Base-by-base conservation (phyloP, 2,888 invertebrate genomes). In the Sinelater perroti region DNA sequence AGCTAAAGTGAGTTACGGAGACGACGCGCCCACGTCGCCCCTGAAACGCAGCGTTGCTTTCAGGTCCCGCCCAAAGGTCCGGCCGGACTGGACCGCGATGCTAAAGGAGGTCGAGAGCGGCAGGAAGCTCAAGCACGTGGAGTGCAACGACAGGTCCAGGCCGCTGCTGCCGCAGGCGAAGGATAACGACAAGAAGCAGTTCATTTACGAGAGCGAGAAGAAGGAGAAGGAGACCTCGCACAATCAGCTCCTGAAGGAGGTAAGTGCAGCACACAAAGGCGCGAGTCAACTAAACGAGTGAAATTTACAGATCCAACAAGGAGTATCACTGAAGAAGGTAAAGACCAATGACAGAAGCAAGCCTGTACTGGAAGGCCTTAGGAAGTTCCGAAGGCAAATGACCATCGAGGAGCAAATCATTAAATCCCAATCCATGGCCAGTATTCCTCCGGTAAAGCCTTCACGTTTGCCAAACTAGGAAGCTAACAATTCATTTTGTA, bases 51-150 rank as follows among this genome's bases (percentile, higher is more conserved):
- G 11, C 30, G 8, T 30, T 30, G 30, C 8, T 7, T n/a, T n/a
- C 57, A 83, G 82, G 72, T 80, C 88, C 66, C 82, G 92, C 66
- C 92, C 93, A 0, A 83, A 93, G 64, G 87, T 83, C 72, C 85
- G 93, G 65, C 94, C 94, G 0, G 94, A 94, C 74, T 94, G 93
- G 93, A 90, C 87, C 10, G 87, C 88, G 68, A 89, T 94, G 88
- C 90, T 94, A 88, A 93, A 93, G 76, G 94, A 94, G 76, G 90
- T 94, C n/a, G 93, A 93, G 74, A 81, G 85, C 63, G 91, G 92
- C 42, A 87, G 77, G 70, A 90, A 88, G 72, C 79, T 94, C 63
- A 88, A 87, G 71, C 89, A 93, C 72, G 92, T 94, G 40, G 85
- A 88, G 68, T 92, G 92, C 77, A 93, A 94, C 77, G 94, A 94